Conservation (phyloP, 2,113 vertebrate genomes). For the Heterotis niloticus region DNA sequence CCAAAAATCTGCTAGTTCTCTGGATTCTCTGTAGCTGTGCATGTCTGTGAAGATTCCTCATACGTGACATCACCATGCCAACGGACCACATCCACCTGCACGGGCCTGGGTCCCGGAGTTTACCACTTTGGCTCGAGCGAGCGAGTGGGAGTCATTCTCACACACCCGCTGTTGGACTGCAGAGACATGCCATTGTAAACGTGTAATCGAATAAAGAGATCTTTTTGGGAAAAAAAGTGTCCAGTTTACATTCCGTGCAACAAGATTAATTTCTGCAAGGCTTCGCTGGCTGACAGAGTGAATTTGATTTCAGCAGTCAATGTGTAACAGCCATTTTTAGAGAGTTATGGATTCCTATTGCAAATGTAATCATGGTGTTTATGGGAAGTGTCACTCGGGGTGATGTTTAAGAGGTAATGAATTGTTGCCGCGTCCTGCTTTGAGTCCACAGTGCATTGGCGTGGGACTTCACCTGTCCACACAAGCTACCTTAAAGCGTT, state of each 20-base stretch:
- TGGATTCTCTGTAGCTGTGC: no score
- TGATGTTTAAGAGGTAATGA: background rate
- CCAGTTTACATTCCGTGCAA: background rate
- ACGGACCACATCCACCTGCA: no score
- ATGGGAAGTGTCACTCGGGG: background rate
- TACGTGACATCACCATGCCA: no score
- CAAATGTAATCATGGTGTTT: background rate
- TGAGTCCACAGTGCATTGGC: background rate
- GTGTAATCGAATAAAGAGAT: no score
- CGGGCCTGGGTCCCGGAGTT: background rate
- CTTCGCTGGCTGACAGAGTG: background rate
- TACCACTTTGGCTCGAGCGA: background rate
- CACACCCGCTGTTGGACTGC: no score
- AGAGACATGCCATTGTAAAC: no score
- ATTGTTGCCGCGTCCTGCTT: background rate
- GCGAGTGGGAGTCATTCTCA: background rate
- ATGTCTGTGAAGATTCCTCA: no score
- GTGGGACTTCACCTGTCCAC: conserved; percentile 22
- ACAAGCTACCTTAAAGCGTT: conserved; percentile 24
- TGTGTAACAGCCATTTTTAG: background rate
- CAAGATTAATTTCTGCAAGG: conserved; percentile 12
- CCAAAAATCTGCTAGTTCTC: no score
- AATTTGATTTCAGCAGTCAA: background rate
- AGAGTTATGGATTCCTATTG: conserved; percentile 11
- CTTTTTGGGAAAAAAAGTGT: background rate